Evolutionary conservation across 2,113 vertebrate genomes (phyloP).

Genomic region (Mesoclemmys tuberculata): DNA sequence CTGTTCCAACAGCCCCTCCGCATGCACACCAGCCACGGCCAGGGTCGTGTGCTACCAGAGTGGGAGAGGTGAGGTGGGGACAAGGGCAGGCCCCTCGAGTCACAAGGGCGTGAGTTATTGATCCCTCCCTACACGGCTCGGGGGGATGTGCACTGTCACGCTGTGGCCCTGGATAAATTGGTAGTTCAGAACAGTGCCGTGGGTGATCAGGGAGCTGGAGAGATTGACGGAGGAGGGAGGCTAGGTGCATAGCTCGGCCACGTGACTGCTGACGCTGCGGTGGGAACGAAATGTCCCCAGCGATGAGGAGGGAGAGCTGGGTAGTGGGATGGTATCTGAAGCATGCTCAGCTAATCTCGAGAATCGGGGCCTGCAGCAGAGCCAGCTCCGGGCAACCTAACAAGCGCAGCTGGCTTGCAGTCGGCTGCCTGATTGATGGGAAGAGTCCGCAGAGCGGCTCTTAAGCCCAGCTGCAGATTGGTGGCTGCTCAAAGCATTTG

Average conservation of each 20-base stretch:
- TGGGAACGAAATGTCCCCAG: neutral
- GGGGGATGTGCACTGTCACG: neutral
- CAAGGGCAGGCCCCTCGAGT: neutral
- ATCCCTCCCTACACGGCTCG: neutral
- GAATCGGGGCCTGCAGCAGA: neutral
- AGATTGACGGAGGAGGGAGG: too few species aligned
- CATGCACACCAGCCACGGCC: too few species aligned
- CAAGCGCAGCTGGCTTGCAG: neutral
- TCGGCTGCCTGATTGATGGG: too few species aligned
- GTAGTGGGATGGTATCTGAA: neutral
- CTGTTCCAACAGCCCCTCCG: neutral
- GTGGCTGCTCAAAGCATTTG: neutral
- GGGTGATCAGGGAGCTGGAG: too few species aligned
- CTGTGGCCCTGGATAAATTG: neutral
- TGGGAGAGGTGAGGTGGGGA: neutral
- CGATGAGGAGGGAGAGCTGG: neutral
- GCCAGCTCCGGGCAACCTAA: neutral
- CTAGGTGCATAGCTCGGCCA: neutral
- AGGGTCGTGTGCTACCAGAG: neutral
- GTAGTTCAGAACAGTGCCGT: neutral
- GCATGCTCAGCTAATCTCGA: neutral
- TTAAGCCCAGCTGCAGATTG: neutral
- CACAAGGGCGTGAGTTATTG: neutral
- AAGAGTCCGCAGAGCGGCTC: neutral
- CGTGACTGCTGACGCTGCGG: too few species aligned